Conservation (phyloP, 2,797 vertebrate species). For the Mus minutoides region DNA sequence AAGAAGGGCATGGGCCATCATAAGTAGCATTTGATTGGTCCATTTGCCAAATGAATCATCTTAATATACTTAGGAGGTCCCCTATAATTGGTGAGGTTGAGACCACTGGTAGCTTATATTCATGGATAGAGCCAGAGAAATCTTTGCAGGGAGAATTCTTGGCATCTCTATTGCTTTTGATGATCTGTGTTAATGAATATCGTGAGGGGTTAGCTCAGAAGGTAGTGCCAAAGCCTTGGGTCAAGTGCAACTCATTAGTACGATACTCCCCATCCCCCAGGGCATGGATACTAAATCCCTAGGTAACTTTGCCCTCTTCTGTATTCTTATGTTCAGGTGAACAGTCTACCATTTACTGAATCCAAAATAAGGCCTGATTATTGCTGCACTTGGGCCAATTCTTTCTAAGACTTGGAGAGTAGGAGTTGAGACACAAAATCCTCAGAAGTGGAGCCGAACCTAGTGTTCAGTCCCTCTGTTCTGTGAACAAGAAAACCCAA, state of each 20-base stretch:
- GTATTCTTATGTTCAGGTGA: background rate
- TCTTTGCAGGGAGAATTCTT: background rate
- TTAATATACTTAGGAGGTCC: slow-evolving; percentile 64
- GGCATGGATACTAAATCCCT: background rate
- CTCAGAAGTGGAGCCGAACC: background rate
- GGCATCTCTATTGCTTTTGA: background rate
- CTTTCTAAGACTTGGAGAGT: background rate
- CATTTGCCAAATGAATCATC: slow-evolving; percentile 69
- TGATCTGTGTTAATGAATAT: background rate
- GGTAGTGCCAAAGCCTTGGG: background rate
- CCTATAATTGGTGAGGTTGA: slow-evolving; percentile 76
- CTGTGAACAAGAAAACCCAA: background rate
- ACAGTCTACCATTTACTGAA: background rate
- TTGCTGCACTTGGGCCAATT: background rate
- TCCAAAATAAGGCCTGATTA: background rate
- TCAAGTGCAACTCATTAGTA: background rate
- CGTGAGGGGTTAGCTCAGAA: background rate
- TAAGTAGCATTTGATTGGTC: slow-evolving; percentile 68
- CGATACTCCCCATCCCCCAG: background rate
- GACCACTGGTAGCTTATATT: slow-evolving; percentile 68
- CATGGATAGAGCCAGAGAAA: slow-evolving; percentile 69
- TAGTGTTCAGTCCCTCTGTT: background rate
- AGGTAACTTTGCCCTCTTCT: background rate
- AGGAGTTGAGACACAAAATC: background rate
- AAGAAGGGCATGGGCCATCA: slow-evolving; percentile 82